phyloP scores from a whole-genome alignment of 2,797 vertebrate genomes.

The Mus minutoides region DNA sequence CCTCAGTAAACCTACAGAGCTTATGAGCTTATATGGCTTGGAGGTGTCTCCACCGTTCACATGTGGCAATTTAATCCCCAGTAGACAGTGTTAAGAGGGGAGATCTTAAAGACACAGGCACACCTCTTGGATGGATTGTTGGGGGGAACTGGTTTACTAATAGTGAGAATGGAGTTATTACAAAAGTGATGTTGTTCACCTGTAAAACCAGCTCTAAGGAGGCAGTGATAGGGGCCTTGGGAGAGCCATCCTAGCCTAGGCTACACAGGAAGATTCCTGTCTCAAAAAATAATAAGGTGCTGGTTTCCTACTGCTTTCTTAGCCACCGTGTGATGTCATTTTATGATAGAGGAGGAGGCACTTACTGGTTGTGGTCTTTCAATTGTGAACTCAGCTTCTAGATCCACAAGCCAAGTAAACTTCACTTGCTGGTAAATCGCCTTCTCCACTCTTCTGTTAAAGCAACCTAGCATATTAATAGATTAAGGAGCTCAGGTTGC shows the following conservation, averaged over 20 bases:
- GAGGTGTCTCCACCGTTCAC: background rate
- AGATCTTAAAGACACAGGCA: too few species aligned
- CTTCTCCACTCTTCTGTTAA: background rate
- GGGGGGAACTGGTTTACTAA: background rate
- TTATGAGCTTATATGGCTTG: background rate
- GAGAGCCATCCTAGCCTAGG: background rate
- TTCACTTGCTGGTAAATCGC: background rate
- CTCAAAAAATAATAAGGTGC: background rate
- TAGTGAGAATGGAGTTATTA: background rate
- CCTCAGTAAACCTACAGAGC: background rate
- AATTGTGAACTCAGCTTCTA: background rate
- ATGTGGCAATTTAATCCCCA: background rate
- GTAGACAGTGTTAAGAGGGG: background rate
- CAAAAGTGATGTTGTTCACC: background rate
- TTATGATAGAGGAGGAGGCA: background rate
- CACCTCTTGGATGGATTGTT: background rate
- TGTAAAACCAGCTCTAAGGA: background rate
- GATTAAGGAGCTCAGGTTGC: background rate
- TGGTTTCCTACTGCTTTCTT: background rate
- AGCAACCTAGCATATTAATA: background rate
- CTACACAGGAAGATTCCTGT: background rate
- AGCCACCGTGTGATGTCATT: background rate
- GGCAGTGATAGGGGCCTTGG: background rate
- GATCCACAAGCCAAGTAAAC: background rate
- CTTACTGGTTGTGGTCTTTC: background rate